Conservation (phyloP, 2,797 vertebrate genomes). For the Falco rusticolus region DNA sequence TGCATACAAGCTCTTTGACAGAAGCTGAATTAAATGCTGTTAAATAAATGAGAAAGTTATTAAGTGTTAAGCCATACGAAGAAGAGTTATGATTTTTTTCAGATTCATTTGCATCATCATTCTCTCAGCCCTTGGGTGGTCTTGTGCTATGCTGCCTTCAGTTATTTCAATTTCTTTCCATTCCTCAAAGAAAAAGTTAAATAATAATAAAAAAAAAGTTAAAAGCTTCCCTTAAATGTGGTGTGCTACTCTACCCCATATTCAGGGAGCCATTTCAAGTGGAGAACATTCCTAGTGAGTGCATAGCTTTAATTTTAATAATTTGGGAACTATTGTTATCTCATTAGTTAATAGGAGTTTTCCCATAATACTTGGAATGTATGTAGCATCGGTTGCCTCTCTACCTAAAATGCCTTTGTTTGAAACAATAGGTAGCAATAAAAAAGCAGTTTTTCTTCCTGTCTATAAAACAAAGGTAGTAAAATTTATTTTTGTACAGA, state of each 20-base stretch:
- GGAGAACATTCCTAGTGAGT: neutral
- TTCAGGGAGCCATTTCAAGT: neutral
- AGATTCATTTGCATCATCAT: neutral
- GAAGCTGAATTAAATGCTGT: constrained; percentile 8
- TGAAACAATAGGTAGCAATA: neutral
- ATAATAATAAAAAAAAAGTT: neutral
- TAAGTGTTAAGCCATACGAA: neutral
- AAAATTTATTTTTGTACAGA: neutral
- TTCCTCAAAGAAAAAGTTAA: neutral
- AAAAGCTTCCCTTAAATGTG: neutral
- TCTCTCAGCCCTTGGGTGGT: neutral
- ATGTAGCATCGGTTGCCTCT: neutral
- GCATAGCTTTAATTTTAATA: neutral
- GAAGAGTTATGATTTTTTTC: neutral
- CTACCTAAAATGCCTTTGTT: neutral
- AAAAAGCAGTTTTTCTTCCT: neutral
- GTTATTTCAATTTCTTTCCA: neutral
- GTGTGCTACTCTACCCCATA: neutral
- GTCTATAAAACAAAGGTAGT: neutral
- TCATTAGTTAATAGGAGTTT: neutral
- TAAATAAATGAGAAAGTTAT: constrained; percentile 19
- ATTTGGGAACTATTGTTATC: neutral
- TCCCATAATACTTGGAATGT: neutral
- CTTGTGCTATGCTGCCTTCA: accelerated
- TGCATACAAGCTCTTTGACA: neutral